Evolutionary conservation across 2,888 invertebrate genomes (phyloP).

Genomic region (Chouioia cunea): DNA sequence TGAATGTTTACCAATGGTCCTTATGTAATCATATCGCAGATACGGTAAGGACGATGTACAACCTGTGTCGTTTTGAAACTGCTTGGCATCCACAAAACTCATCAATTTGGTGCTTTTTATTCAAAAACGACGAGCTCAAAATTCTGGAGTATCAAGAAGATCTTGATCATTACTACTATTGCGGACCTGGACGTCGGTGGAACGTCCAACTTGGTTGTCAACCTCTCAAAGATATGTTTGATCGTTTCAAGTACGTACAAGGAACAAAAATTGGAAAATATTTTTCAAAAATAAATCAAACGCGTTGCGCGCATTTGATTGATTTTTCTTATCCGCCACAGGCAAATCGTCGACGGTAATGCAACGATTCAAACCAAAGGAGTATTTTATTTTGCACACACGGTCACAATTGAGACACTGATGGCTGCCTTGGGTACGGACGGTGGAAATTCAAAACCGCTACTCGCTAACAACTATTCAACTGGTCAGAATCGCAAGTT

Average conservation of each 20-base stretch:
- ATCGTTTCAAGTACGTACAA: constrained; percentile 72
- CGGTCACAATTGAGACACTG: constrained; percentile 73
- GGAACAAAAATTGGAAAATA: too few relatives aligned
- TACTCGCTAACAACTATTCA: constrained; percentile 76
- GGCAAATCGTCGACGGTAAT: constrained; percentile 41
- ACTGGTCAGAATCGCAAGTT: constrained; percentile 73
- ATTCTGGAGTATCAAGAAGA: constrained; percentile 84
- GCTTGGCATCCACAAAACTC: constrained; percentile 78
- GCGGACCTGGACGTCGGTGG: constrained; percentile 77
- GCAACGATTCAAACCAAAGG: constrained; percentile 71
- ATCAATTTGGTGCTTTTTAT: constrained; percentile 84
- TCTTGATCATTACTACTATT: constrained; percentile 78
- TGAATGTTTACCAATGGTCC: background rate
- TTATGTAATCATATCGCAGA: constrained; percentile 55
- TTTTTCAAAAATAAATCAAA: too few relatives aligned
- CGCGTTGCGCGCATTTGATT: too few relatives aligned
- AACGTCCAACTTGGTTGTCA: constrained; percentile 79
- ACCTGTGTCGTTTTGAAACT: constrained; percentile 85
- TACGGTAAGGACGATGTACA: constrained; percentile 76
- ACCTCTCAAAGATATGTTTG: constrained; percentile 78
- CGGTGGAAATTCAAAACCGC: constrained; percentile 71
- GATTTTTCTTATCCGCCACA: too few relatives aligned
- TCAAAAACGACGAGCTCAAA: constrained; percentile 78
- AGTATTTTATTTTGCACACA: constrained; percentile 77
- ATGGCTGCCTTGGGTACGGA: constrained; percentile 75